Evolutionary conservation across 2,113 vertebrate species (phyloP), one percentile per base, ranked within the genome.

Genomic region (Mola mola): DNA sequence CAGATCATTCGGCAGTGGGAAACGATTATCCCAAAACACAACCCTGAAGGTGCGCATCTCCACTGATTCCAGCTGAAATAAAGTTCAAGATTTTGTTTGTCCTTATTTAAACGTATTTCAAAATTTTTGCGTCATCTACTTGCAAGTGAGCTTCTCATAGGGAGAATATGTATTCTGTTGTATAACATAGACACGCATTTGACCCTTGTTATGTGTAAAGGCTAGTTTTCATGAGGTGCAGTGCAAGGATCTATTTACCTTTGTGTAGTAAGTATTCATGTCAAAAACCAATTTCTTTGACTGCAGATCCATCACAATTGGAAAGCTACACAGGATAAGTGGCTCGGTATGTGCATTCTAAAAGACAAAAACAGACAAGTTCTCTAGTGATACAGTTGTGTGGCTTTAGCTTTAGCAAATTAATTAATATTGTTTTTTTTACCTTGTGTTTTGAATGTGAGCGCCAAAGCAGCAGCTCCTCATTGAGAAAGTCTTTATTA

Each of bases 271-370:
- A 33, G 33, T 1, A 15, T 47, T 3, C 15, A 1, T 1, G n/a
- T 82, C 16, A 55, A 87, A 84, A 25, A 62, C 44, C 1, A 0
- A 1, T 29, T 52, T 65, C 73, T 88, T 89, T 28, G 75, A 31
- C 4, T 66, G 15, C 31, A 87, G 64, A 60, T 87, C 76, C 86
- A 89, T 72, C 48, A 88, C 47, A 19, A 84, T 38, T 8, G 83
- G 71, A 22, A 79, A 89, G 25, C 43, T 24, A 61, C 81, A 76
- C 15, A 88, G 36, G 15, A 81, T 19, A 13, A 72, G 49, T 17
- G 75, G 72, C 36, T 59, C 12, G 6, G 6, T 0, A 6, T 0
- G 0, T 3, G 3, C 2, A 4, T 10, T 12, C 83, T 85, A 7
- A 43, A 49, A 42, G 0, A 5, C 1, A 34, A 53, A 41, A 11